Evolutionary conservation across 2,113 vertebrate genomes (phyloP).

Genomic region (Nannospalax galili): DNA sequence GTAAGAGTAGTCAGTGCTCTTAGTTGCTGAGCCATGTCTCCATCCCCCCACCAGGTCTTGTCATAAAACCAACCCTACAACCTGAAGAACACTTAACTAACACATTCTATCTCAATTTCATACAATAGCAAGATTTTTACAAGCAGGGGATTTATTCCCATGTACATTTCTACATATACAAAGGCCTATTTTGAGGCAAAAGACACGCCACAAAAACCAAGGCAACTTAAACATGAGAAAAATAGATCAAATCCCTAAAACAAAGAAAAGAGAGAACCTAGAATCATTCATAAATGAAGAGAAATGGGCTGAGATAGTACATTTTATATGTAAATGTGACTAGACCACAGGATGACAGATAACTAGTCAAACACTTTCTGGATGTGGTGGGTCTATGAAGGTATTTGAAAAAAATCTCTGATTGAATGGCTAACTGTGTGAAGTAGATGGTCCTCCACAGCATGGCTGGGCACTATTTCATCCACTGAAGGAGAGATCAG

Average conservation of each 20-base stretch:
- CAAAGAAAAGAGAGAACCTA: neutral
- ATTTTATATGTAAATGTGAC: neutral
- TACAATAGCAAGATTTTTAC: neutral
- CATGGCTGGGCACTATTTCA: neutral
- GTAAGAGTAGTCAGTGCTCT: too few species aligned
- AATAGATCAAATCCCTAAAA: neutral
- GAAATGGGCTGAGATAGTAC: neutral
- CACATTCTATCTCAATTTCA: neutral
- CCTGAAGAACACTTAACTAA: neutral
- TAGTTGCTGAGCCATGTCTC: too few species aligned
- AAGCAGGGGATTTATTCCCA: neutral
- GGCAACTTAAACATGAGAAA: neutral
- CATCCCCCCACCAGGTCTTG: too few species aligned
- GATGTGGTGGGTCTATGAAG: neutral
- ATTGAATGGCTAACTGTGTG: neutral
- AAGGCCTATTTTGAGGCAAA: conserved; percentile 43
- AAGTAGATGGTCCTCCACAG: neutral
- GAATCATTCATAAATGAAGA: neutral
- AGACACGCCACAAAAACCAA: conserved; percentile 13
- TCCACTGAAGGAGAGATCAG: neutral
- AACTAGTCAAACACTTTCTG: too few species aligned
- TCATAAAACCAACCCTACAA: neutral
- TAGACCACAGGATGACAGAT: neutral
- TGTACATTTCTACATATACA: neutral
- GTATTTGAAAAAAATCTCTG: neutral